A percentile compares a stretch with the other conserved stretches of the same genome.
Conservation (phyloP, 2,797 vertebrate species). For the Podargus strigoides region DNA sequence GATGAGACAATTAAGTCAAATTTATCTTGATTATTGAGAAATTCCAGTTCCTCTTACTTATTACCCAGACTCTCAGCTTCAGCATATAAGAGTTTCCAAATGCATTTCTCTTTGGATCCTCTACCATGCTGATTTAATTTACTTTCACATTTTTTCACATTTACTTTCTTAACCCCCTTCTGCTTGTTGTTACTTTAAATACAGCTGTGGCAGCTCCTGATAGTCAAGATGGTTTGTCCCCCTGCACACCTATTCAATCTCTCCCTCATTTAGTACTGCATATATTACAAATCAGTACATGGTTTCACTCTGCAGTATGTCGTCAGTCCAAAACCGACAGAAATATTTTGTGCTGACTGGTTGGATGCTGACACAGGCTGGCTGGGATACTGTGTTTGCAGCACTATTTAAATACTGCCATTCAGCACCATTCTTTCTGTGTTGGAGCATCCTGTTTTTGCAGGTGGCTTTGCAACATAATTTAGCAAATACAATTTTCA, state of each 20-base stretch:
- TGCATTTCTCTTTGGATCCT: neutral
- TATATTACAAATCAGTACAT: neutral
- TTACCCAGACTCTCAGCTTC: neutral
- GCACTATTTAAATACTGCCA: neutral
- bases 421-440: conserved; percentile 1
- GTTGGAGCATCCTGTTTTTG: conserved; percentile 46
- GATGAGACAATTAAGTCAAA: neutral
- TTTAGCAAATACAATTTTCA: conserved; percentile 49
- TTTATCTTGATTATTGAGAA: conserved; percentile 11
- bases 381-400: neutral
- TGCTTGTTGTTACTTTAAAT: neutral
- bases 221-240: neutral
- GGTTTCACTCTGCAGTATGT: neutral
- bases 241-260: neutral
- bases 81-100: neutral
- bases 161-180: neutral
- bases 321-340: conserved; percentile 5
- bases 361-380: neutral
- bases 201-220: neutral
- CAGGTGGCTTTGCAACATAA: conserved; percentile 60
- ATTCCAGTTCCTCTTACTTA: neutral
- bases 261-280: neutral
- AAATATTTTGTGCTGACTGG: neutral
- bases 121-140: neutral
- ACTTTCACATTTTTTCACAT: no score